phyloP scores from a whole-genome alignment of 2,888 invertebrate genomes.

The Gandaritis pyraliata region DNA sequence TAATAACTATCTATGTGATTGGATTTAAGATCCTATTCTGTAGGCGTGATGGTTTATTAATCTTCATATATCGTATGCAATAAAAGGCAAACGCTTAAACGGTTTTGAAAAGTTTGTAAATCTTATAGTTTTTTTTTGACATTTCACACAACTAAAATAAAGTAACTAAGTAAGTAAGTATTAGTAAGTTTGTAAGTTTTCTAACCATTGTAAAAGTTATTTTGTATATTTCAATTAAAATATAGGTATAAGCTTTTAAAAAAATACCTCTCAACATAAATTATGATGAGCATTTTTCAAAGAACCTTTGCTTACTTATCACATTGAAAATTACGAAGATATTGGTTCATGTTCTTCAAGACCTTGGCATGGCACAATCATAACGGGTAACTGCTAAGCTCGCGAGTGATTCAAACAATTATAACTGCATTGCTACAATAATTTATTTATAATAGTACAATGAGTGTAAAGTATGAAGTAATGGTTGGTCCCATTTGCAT shows the following conservation, averaged over 20 bases:
- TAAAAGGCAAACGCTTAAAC: background rate
- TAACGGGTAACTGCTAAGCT: background rate
- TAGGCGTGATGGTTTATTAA: constrained; percentile 28
- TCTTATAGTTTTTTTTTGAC: no score
- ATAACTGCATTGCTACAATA: constrained; percentile 9
- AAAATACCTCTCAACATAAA: no score
- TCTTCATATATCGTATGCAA: constrained; percentile 1
- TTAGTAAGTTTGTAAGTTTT: no score
- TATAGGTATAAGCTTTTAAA: no score
- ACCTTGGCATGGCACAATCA: background rate
- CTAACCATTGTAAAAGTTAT: no score
- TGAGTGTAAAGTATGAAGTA: constrained; percentile 40
- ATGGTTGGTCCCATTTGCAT: constrained; percentile 65
- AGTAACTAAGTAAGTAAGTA: no score
- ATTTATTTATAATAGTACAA: constrained; percentile 14
- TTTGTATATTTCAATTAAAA: no score
- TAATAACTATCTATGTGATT: constrained; percentile 41
- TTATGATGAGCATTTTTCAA: no score
- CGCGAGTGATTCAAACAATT: constrained; percentile 2
- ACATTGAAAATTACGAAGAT: background rate
- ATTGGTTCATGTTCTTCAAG: background rate
- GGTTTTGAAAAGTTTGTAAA: no score
- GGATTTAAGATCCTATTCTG: constrained; percentile 24
- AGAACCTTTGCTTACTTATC: no score
- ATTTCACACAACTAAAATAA: no score